Evolutionary conservation across 2,888 invertebrate genomes (phyloP), one percentile per base, ranked within the genome.

Genomic region (Lampropteryx suffumata): DNA sequence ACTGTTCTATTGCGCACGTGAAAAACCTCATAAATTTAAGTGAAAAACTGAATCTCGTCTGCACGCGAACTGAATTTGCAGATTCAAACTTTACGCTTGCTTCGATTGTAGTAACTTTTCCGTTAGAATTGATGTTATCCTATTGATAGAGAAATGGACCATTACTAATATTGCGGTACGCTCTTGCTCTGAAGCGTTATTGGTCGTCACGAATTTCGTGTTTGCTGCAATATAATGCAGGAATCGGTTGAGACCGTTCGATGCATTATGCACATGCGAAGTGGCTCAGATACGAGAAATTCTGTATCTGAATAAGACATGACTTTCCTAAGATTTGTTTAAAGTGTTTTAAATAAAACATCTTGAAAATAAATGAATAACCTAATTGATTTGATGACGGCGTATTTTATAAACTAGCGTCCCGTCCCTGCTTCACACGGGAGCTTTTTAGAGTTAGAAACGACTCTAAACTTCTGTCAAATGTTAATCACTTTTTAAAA

Each of bases 131-230:
- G 40, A 55, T 54, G 57, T 17, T 10, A 24, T 61, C 41, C 55
- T 51, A 45, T 61, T 52, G 65, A 50, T 50, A 53, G 51, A 36
- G 61, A 73, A 75, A 74, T 77, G 69, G 71, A 70, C 70, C 68
- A 71, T 62, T 59, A 60, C 71, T 52, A 60, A 62, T 62, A 50
- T n/a, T 55, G 59, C 41, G 49, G 47, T 56, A 59, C 59, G 57
- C 64, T 65, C 61, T n/a, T 59, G 67, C 66, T 73, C 66, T 65
- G 61, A 67, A 73, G 68, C 73, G 73, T 73, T 79, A 80, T 80
- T 75, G 69, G 55, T 51, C 52, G 78, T 83, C 84, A 84, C 84
- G 84, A 82, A 52, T 72, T 73, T 77, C 79, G 75, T 82, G 79
- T 71, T 61, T 52, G 53, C 57, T 50, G 61, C 62, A 65, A 67